Base-by-base conservation (phyloP, 2,797 vertebrate genomes). In the Sphaeramia orbicularis region DNA sequence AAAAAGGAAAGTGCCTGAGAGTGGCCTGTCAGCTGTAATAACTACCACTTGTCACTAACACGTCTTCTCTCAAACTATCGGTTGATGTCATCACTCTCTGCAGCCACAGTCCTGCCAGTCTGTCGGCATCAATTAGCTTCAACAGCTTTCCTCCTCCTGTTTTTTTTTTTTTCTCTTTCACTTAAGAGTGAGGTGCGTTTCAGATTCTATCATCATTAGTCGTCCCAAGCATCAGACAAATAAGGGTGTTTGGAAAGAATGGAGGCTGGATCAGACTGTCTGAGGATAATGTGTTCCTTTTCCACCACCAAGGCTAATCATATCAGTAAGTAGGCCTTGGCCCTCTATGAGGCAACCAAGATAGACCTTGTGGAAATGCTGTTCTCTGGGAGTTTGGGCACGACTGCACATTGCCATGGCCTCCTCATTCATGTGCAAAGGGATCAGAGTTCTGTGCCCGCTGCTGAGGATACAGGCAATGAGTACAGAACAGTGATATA, bases 241-340 rank as follows among this genome's bases (percentile, higher is more conserved):
- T 71, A 73, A 68, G 68, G 66, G 35, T 76, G 59, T 85, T 86
- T 90, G 76, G 76, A 88, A 71, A 84, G 70, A 84, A 60, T 60
- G 71, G 70, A 82, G 73, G 76, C 65, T 82, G 79, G 86, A 76
- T 84, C 79, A 80, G 80, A 82, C 71, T 65, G 84, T 90, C 84
- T 84, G 81, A 85, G 84, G 86, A 90, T 89, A 86, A 85, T 81
- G 62, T 84, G 89, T 90, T 91, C 73, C 84, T 80, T 91, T 89
- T 85, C 85, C 77, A 62, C 42, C 43, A 83, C 74, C 85, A 81
- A 90, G 89, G 89, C 81, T 91, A 90, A 89, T 93, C 89, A 84
- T 92, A 93, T 93, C 93, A 91, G 87, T 76, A 85, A 82, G 83
- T 76, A 89, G 88, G 84, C 92, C 83, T 91, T 94, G 93, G 85